phyloP scores from a whole-genome alignment of 1,140 invertebrate species.

The Theocolax elegans region DNA sequence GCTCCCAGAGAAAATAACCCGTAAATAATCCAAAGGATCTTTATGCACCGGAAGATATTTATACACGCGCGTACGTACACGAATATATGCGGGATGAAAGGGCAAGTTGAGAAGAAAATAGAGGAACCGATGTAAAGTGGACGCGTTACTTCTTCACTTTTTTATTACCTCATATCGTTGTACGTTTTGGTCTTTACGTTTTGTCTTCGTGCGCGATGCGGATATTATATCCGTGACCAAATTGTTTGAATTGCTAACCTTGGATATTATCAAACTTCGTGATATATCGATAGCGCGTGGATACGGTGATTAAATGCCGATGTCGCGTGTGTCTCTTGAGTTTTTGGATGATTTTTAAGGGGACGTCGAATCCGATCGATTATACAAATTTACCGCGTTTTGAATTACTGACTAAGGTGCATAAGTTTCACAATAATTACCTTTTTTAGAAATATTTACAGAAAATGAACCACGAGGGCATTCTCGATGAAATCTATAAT shows the following conservation, averaged over 20 bases:
- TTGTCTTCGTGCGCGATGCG: conserved; percentile 1
- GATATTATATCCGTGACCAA: background rate
- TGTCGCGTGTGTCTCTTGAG: too few relatives aligned
- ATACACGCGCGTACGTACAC: conserved; percentile 19
- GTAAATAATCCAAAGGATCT: conserved; percentile 43
- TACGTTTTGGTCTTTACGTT: conserved; percentile 25
- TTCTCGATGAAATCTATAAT: too few relatives aligned
- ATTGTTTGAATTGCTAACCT: background rate
- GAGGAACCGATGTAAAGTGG: conserved; percentile 8
- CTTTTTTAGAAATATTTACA: too few relatives aligned
- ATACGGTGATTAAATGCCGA: too few relatives aligned
- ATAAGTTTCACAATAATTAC: too few relatives aligned
- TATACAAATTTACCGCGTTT: too few relatives aligned
- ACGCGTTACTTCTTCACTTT: conserved; percentile 6
- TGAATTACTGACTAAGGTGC: too few relatives aligned
- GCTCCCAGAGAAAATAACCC: conserved; percentile 38
- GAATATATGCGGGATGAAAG: conserved; percentile 25
- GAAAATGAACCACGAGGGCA: too few relatives aligned
- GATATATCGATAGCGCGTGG: too few relatives aligned
- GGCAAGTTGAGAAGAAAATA: conserved; percentile 4
- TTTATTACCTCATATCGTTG: conserved; percentile 33
- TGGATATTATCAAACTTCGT: background rate
- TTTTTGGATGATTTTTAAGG: too few relatives aligned
- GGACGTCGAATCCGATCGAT: too few relatives aligned
- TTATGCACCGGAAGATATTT: conserved; percentile 41